These are phyloP conservation scores for Electrophaes corylata DNA, from an alignment of 2,888 invertebrate genomes.

Conservation along the genomic window DNA sequence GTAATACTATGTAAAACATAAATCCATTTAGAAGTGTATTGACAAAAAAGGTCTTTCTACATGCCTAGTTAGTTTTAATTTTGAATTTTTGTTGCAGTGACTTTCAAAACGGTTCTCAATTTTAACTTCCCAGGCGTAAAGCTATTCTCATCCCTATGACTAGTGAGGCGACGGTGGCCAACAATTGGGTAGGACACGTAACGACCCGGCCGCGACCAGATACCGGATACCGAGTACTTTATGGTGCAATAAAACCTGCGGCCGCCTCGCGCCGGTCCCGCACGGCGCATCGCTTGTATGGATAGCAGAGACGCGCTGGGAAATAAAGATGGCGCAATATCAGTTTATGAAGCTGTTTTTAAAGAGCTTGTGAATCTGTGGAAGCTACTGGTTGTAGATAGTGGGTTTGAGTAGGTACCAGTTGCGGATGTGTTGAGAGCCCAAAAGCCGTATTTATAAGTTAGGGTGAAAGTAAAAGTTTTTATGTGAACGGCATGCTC, in stretches of 20 bases:
- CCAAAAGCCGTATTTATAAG: no score
- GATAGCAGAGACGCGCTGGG: slow-evolving; percentile 47
- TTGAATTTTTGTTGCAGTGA: neutral
- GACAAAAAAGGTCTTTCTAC: no score
- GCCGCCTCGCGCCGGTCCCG: slow-evolving; percentile 67
- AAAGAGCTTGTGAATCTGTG: neutral
- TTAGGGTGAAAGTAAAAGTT: no score
- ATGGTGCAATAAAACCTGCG: slow-evolving; percentile 70
- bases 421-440: no score
- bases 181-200: slow-evolving; percentile 15
- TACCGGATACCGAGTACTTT: slow-evolving; percentile 71
- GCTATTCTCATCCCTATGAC: neutral
- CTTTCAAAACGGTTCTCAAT: neutral
- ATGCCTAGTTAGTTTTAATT: no score
- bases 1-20: no score
- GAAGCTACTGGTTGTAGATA: no score
- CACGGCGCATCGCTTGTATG: slow-evolving; percentile 49
- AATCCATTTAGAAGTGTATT: no score
- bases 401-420: no score
- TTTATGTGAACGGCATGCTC: no score
- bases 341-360: neutral
- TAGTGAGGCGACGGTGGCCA: slow-evolving; percentile 6
- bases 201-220: slow-evolving; percentile 31
- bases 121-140: neutral
- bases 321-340: neutral